phyloP scores from a whole-genome alignment of 2,888 invertebrate genomes.

The Trimorus sp. region DNA sequence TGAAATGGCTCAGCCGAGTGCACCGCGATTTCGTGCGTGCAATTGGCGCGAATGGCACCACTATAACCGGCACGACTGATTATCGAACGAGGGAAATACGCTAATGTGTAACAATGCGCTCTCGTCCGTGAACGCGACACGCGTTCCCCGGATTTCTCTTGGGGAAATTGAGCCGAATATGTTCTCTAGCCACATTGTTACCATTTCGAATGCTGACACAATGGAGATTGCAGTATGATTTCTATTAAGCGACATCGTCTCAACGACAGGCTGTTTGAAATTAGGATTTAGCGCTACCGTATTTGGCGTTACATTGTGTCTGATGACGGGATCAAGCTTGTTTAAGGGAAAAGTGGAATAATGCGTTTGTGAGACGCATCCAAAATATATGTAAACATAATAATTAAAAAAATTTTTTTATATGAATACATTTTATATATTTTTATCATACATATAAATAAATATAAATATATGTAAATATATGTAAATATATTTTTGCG shows the following conservation, averaged over 20 bases:
- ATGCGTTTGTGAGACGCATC: no score
- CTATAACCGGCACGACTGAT: background rate
- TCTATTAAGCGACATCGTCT: conserved; percentile 25
- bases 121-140: conserved; percentile 32
- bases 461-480: no score
- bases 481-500: no score
- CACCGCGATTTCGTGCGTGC: background rate
- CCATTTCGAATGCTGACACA: conserved; percentile 16
- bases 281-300: no score
- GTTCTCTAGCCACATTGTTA: conserved; percentile 41
- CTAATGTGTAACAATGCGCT: conserved; percentile 40
- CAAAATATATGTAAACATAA: no score
- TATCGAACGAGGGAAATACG: conserved; percentile 47
- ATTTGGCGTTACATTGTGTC: no score
- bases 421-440: no score
- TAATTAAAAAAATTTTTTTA: no score
- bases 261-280: background rate
- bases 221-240: conserved; percentile 23
- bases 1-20: background rate
- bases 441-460: no score
- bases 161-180: conserved; percentile 35
- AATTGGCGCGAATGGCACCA: conserved; percentile 8
- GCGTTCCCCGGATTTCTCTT: conserved; percentile 51
- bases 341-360: no score
- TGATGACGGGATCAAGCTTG: no score